phyloP scores from a whole-genome alignment of 1,140 invertebrate species.

The Galleria mellonella region DNA sequence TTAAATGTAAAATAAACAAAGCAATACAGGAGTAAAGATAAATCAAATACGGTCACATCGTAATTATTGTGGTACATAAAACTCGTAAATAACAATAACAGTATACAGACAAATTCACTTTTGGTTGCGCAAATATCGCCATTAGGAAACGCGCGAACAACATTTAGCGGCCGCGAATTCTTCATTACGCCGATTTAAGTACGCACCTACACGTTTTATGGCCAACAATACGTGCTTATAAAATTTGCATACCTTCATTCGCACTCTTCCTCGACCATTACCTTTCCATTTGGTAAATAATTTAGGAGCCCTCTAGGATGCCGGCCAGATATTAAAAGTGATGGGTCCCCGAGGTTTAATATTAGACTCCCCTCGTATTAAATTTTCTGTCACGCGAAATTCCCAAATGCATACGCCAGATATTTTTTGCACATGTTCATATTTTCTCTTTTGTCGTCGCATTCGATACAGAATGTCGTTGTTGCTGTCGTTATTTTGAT shows the following conservation, averaged over 20 bases:
- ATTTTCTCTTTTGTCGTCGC: conserved; percentile 56
- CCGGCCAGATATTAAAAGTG: conserved; percentile 72
- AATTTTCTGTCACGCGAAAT: conserved; percentile 72
- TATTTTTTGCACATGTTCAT: conserved; percentile 74
- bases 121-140: conserved; percentile 13
- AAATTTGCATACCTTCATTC: conserved; percentile 72
- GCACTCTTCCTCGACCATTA: conserved; percentile 69
- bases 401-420: conserved; percentile 71
- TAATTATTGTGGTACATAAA: conserved; percentile 12
- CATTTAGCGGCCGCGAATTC: conserved; percentile 35
- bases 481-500: conserved; percentile 34
- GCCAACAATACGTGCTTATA: conserved; percentile 61
- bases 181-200: conserved; percentile 41
- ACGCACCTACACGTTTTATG: conserved; percentile 43
- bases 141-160: conserved; percentile 19
- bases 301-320: conserved; percentile 67
- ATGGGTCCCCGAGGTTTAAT: conserved; percentile 72
- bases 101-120: conserved; percentile 44
- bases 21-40: conserved; percentile 2
- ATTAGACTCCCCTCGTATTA: conserved; percentile 73
- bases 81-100: conserved; percentile 39
- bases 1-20: neutral
- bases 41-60: conserved; percentile 5
- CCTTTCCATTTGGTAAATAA: conserved; percentile 73
- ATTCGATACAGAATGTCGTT: conserved; percentile 69